Percentiles rank a stretch among this genome's conserved stretches.
phyloP scores from a whole-genome alignment of 2,797 vertebrate genomes.

The Crocidura indochinensis region DNA sequence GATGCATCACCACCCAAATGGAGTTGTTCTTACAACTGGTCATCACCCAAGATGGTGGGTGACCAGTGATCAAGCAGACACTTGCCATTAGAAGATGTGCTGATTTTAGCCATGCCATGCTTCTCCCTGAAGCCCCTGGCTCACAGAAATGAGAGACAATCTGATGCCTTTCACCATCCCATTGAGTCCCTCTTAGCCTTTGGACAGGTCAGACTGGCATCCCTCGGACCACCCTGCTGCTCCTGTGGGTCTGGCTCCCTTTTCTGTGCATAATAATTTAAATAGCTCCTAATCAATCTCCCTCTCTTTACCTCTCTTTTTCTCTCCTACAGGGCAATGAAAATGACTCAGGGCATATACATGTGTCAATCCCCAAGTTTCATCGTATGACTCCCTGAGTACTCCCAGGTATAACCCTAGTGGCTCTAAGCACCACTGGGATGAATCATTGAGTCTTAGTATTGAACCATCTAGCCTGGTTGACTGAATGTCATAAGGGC shows the following conservation, averaged over 20 bases:
- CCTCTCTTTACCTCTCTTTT: background rate
- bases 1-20: background rate
- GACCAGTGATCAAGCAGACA: background rate
- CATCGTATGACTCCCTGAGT: too few relatives aligned
- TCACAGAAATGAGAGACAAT: background rate
- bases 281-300: too few relatives aligned
- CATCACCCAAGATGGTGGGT: background rate
- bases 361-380: too few relatives aligned
- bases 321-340: background rate
- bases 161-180: background rate
- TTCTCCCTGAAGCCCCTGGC: background rate
- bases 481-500: too few relatives aligned
- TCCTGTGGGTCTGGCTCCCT: background rate
- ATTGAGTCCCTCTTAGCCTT: background rate
- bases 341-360: too few relatives aligned
- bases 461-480: too few relatives aligned
- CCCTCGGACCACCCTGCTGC: background rate
- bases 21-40: slow-evolving; percentile 33
- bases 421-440: too few relatives aligned
- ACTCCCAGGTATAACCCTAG: too few relatives aligned
- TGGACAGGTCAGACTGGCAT: background rate
- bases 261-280: background rate
- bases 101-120: background rate
- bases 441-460: too few relatives aligned
- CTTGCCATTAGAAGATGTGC: background rate